Evolutionary conservation across 37 sponge, comb jelly and placozoan species (phyloP), one percentile per base, ranked within the genome.

Genomic region (Aphrocallistes beatrix): DNA sequence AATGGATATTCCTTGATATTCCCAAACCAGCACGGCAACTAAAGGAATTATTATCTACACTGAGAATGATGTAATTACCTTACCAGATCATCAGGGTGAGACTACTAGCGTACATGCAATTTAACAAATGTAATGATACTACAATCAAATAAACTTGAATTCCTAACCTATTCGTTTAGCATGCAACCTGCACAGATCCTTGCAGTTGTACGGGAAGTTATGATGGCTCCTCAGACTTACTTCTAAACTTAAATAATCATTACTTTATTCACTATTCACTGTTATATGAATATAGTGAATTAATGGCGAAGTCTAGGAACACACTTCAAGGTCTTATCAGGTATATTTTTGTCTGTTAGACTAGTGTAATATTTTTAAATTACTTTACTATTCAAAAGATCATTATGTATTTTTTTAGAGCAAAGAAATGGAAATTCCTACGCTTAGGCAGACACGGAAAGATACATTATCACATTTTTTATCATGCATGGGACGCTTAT

Each of bases 251-350:
- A 32, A 30, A 60, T 30, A 13, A 60, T 60, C 75, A 60, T 30
- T 60, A 60, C n/a, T 60, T 60, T 60, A 30, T 60, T 30, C 34
- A 60, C 8, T 60, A 60, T 28, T 60, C 8, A 21, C n/a, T 60
- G n/a, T 28, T 60, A 60, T 60, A 32, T 60, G 75, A 60, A 60
- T 60, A 60, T 28, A 60, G 75, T 60, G 75, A 60, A 60, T 30
- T 60, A 60, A 60, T 60, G 75, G 75, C 75, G 10, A 60, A 25
- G 75, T 60, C 75, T 3, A 60, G n/a, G 75, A 60, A 60, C n/a
- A 60, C 75, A 21, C 75, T 60, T 6, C 75, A 60, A 28, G 75
- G 75, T 25, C n/a, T 60, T 60, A 60, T 60, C n/a, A 60, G 75
- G 75, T 60, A n/a, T n/a, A n/a, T n/a, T n/a, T n/a, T n/a, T n/a